A percentile compares a stretch with the other conserved stretches of the same genome.
These are phyloP conservation scores for Trididemnum nubilum DNA, from an alignment of 23 tunicate genomes.

Conservation along the genomic window DNA sequence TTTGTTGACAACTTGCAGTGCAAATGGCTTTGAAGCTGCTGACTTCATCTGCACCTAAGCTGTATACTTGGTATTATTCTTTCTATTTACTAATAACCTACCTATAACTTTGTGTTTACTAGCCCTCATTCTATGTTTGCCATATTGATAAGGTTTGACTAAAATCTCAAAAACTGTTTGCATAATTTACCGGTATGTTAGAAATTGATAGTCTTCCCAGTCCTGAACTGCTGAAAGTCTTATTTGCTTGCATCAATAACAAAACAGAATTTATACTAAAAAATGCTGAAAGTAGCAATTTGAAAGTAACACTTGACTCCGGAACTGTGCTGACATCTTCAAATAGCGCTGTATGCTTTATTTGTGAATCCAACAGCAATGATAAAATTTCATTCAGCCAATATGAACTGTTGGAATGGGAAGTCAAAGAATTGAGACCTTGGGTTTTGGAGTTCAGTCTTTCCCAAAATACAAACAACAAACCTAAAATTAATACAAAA, in stretches of 20 bases:
- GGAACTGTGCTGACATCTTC: conserved; percentile 43
- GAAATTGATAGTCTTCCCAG: conserved; percentile 13
- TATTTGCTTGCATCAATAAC: conserved; percentile 33
- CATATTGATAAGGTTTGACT: too few relatives aligned
- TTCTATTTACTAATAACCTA: too few relatives aligned
- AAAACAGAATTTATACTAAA: background rate
- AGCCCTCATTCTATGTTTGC: too few relatives aligned
- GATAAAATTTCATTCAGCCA: background rate
- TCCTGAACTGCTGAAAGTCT: conserved; percentile 34
- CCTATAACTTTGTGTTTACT: too few relatives aligned
- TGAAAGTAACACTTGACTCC: conserved; percentile 23
- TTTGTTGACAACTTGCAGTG: too few relatives aligned
- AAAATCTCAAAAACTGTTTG: too few relatives aligned
- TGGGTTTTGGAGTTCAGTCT: background rate
- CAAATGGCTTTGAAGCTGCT: too few relatives aligned
- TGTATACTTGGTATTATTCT: too few relatives aligned
- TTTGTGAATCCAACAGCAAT: conserved; percentile 10
- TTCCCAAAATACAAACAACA: background rate
- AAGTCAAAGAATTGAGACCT: conserved; percentile 21
- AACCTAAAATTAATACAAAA: background rate
- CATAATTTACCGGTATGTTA: background rate
- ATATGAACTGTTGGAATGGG: conserved; percentile 50
- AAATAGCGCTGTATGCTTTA: conserved; percentile 58
- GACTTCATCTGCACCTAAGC: too few relatives aligned
- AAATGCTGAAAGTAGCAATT: background rate